Base-by-base conservation (phyloP, 2,797 vertebrate species). In the Poeciliopsis gracilis region DNA sequence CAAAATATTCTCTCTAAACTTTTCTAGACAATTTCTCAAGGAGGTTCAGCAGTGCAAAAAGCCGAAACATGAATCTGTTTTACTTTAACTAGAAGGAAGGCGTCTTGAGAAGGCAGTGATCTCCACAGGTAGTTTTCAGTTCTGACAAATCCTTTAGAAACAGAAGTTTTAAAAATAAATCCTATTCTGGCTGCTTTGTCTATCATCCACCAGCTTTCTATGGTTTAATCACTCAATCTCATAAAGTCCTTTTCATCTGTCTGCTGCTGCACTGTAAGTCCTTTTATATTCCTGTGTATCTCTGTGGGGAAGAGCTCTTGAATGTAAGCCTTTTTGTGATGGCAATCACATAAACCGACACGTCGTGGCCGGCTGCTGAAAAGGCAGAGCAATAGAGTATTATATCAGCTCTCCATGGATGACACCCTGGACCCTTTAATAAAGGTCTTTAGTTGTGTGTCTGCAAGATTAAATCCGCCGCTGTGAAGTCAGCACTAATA, bases 201-300 rank as follows among this genome's bases (percentile, higher is more conserved):
- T 70, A 61, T 53, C 25, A 8, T 36, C 66, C 46, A 13, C 30
- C 41, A 16, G 6, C 38, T 53, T 41, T 49, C 23, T 73, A 11
- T 36, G 41, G 30, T 75, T 33, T 70, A 70, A 78, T 79, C 45
- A 53, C 71, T 76, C 20, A 9, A 30, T 59, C 73, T 84, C 49
- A 66, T 75, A 53, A 87, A 81, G 63, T 70, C 28, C 20, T 74
- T 47, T 87, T 82, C 59, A 79, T 90, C 81, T 49, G 69, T 71
- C 43, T 55, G 12, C 36, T 63, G 66, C 75, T 43, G 1, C 47
- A 45, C 30, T 20, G 10, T 12, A 55, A 84, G 73, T 43, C 57
- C 28, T 46, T 75, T 80, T 61, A 79, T 63, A 76, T 80, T 67
- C 38, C 38, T 4, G 41, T 43, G 45, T 76, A 18, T 61, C 79